These are phyloP conservation scores for Tetragnatha versicolor DNA, from an alignment of 1,140 invertebrate species.

Conservation along the genomic window DNA sequence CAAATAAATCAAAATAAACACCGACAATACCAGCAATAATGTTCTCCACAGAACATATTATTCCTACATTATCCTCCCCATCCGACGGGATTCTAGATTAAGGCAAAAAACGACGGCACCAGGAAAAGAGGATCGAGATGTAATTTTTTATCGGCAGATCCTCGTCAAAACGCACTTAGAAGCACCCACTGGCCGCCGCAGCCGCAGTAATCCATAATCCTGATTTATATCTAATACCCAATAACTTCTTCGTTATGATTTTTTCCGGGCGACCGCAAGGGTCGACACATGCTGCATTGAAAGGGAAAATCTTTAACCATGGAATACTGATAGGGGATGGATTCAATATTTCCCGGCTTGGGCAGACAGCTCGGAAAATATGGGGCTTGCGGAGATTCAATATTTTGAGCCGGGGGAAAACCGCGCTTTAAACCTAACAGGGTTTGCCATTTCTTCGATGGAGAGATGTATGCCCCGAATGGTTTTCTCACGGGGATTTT, in stretches of 20 bases:
- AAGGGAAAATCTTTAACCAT: slow-evolving; percentile 24
- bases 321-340: not conserved
- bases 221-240: slow-evolving; percentile 44
- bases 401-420: too few relatives aligned
- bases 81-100: slow-evolving; percentile 1
- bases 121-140: not conserved
- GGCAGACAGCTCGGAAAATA: too few relatives aligned
- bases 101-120: not conserved
- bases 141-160: slow-evolving; percentile 32
- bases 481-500: too few relatives aligned
- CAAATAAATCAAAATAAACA: slow-evolving; percentile 34
- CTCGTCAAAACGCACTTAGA: slow-evolving; percentile 40
- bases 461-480: too few relatives aligned
- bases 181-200: slow-evolving; percentile 4
- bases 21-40: slow-evolving; percentile 9
- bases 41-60: slow-evolving; percentile 33
- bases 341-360: too few relatives aligned
- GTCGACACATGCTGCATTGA: slow-evolving; percentile 24
- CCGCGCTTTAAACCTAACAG: too few relatives aligned
- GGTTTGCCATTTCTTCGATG: too few relatives aligned
- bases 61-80: slow-evolving; percentile 5
- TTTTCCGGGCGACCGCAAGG: not conserved
- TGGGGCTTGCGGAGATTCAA: too few relatives aligned
- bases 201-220: slow-evolving; percentile 36
- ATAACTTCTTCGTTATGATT: slow-evolving; percentile 45